A percentile compares a stretch with the other conserved stretches of the same genome.
Evolutionary conservation across 2,888 invertebrate species (phyloP).

Genomic region (Cyrtodaria siliqua): DNA sequence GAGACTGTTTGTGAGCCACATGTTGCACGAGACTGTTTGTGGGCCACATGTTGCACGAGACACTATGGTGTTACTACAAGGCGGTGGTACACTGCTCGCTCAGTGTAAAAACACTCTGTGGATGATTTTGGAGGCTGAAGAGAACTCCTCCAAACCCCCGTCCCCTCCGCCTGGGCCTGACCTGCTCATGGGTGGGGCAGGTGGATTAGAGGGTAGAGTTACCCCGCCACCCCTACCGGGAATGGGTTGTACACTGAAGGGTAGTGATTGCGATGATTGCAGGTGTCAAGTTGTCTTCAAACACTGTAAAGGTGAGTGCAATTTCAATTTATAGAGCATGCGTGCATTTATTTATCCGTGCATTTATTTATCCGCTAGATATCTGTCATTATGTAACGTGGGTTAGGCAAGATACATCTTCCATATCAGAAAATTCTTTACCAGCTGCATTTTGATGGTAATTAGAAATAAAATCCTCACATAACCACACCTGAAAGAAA

Average conservation of each 20-base stretch:
- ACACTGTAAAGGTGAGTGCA: slow-evolving; percentile 65
- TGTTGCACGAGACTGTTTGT: too few species aligned
- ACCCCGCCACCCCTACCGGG: slow-evolving; percentile 38
- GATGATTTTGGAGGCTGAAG: slow-evolving; percentile 63
- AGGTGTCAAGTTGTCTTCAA: slow-evolving; percentile 69
- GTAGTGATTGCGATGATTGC: slow-evolving; percentile 58
- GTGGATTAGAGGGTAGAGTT: slow-evolving; percentile 33
- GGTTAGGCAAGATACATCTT: too few species aligned
- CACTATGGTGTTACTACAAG: slow-evolving; percentile 59
- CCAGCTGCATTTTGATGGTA: too few species aligned
- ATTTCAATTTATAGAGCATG: too few species aligned
- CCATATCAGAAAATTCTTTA: too few species aligned
- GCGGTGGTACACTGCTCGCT: slow-evolving; percentile 49
- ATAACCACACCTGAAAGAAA: too few species aligned
- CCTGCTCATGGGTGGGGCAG: background rate
- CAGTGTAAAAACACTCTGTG: slow-evolving; percentile 65
- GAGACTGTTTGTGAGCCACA: too few species aligned
- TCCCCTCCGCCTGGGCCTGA: slow-evolving; percentile 44
- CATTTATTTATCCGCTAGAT: too few species aligned
- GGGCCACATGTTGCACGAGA: slow-evolving; percentile 13
- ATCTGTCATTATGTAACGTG: too few species aligned
- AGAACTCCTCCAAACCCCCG: slow-evolving; percentile 53
- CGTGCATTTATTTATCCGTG: too few species aligned
- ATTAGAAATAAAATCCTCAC: too few species aligned
- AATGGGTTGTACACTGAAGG: slow-evolving; percentile 51